Base-by-base conservation (phyloP, 2,797 vertebrate genomes). In the Leucoraja ocellata region DNA sequence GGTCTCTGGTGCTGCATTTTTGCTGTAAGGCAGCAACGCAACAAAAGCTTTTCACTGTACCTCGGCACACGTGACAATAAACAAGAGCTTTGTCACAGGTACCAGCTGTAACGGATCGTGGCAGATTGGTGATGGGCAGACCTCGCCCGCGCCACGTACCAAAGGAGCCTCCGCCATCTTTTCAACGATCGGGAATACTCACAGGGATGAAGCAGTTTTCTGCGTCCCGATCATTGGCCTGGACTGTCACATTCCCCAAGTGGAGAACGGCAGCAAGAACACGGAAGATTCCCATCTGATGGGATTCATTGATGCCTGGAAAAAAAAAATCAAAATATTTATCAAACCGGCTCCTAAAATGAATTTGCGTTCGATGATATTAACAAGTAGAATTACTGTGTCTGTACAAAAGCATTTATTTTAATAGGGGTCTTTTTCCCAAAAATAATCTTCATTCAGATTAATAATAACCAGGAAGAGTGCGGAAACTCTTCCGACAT, bases 231-330 rank as follows among this genome's bases (percentile, higher is more conserved):
- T 98, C 97, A 18, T 91, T 86, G 2, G 93, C 76, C 18, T 96
- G 97, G 95, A 99, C 97, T 83, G 97, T 97, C 95, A 99, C 98
- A 0, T 99, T 99, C 93, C 99, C 98, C 93, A 99, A 94, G 95
- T 99, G 99, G 96, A 99, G 98, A 95, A 99, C 98, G 93, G 98
- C 98, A 94, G 98, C 98, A 94, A 99, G 96, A 95, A 99, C 98
- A 94, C 97, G 97, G 96, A 99, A 99, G 95, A 99, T 96, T 61
- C 98, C 98, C 97, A 97, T 98, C 97, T 99, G 99, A 95, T 98
- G 97, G 71, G 97, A 97, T 94, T 99, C 99, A 94, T 97, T 98
- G 94, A 99, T 98, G 93, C 99, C 99, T 99, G 95, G 93, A 95
- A 65, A 11, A 46, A n/a, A 74, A 1, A 23, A 28, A 39, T 54